Base-by-base conservation (phyloP, 2,888 invertebrate genomes). In the Mallateleia sp. region DNA sequence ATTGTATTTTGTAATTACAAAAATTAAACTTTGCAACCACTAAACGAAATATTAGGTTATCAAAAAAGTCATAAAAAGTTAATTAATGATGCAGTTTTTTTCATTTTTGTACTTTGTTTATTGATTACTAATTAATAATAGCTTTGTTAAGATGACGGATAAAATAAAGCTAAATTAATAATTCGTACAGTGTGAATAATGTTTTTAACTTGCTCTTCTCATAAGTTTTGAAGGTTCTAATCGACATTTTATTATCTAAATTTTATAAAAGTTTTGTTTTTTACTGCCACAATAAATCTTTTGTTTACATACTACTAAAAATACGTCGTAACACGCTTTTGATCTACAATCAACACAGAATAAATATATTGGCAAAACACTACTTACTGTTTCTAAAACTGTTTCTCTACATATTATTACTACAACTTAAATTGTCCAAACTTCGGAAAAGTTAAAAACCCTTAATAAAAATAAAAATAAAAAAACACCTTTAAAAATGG, bases 211-310 rank as follows among this genome's bases (percentile, higher is more conserved):
- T 50, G 2, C 50, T 50, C 11, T 50, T 50, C 50, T 50, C 50
- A 50, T 50, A 50, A 50, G 50, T 50, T 50, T 50, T 50, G 50
- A 50, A 50, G 50, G 50, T 50, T 50, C 18, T 50, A 50, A 28
- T 28, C 28, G 28, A 50, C 50, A 50, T 50, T 50, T 18, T 50
- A 50, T 50, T 18, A 50, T 50, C 14, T 47, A 47, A 47, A 47
- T 47, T 47, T 47, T 47, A 47, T 47, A 47, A 5, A 47, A 47
- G 47, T 47, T 47, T 8, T 47, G 47, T 47, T 47, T 47, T 47
- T 14, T 47, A 47, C 47, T 47, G 18, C 47, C 47, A 47, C 47
- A 47, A 47, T 47, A 47, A 47, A 8, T 47, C 47, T 47, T 47
- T 47, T 47, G 18, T 47, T 18, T 47, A 47, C 47, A 47, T 47